Conservation (phyloP, 2,113 vertebrate species). For the Eclectus roratus region DNA sequence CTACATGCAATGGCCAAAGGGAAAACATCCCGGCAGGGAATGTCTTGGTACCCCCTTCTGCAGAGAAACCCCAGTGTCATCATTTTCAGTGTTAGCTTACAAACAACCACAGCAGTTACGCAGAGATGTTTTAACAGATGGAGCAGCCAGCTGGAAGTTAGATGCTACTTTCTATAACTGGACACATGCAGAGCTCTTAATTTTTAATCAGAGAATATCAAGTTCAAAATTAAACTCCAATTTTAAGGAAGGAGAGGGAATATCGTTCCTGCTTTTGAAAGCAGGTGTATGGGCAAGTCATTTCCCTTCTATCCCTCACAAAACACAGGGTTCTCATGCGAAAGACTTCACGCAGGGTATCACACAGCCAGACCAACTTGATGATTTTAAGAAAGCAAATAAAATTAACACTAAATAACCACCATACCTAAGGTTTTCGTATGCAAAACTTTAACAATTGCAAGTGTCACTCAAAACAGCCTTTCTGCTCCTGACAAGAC, state of each 20-base stretch:
- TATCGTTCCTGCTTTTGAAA: neutral
- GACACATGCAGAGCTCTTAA: conserved; percentile 37
- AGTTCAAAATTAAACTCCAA: neutral
- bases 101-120: fast-evolving
- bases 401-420: neutral
- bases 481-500: neutral
- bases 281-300: neutral
- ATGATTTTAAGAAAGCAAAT: conserved; percentile 17
- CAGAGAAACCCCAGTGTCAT: neutral
- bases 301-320: neutral
- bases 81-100: neutral
- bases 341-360: neutral
- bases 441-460: neutral
- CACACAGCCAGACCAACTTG: neutral
- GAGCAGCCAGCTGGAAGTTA: conserved; percentile 24
- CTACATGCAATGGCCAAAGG: neutral
- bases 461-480: neutral
- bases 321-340: neutral
- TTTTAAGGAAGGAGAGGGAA: conserved; percentile 1
- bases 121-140: neutral
- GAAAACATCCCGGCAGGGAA: neutral
- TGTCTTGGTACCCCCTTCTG: neutral
- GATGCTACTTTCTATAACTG: neutral
- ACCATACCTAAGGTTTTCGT: neutral
- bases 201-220: conserved; percentile 50